These are phyloP conservation scores for Oscheius onirici DNA, from an alignment of 2,888 invertebrate species.

Conservation along the genomic window DNA sequence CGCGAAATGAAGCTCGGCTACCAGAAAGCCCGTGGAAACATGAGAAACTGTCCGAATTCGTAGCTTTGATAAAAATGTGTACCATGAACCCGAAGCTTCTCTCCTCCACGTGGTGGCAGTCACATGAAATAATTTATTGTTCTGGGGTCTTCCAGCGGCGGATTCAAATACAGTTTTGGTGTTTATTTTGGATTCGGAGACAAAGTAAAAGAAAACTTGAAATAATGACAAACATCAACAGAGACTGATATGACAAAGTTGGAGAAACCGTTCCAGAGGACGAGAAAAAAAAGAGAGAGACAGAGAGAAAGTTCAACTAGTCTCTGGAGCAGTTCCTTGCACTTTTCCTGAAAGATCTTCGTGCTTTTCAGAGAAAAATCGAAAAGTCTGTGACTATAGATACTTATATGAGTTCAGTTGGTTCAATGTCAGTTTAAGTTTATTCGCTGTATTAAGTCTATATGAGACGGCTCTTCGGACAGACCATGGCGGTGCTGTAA, in stretches of 20 bases:
- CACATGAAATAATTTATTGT: neutral
- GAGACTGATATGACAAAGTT: neutral
- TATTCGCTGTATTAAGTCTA: too few relatives aligned
- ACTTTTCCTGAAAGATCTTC: too few relatives aligned
- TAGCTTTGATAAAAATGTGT: neutral
- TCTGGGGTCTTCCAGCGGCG: too few relatives aligned
- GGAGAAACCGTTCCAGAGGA: neutral
- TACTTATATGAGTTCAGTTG: too few relatives aligned
- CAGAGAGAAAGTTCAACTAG: neutral
- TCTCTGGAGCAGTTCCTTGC: neutral
- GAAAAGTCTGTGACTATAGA: too few relatives aligned
- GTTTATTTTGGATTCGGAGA: neutral
- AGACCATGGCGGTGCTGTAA: too few relatives aligned
- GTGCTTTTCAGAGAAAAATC: too few relatives aligned
- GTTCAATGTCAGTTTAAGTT: too few relatives aligned
- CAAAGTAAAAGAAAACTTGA: neutral
- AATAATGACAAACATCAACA: neutral
- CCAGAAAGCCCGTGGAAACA: slow-evolving; percentile 11
- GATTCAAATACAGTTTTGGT: too few relatives aligned
- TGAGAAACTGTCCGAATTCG: neutral
- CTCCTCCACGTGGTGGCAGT: too few relatives aligned
- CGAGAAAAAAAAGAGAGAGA: neutral
- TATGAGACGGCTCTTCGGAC: too few relatives aligned
- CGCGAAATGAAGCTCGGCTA: slow-evolving; percentile 23
- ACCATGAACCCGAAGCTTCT: neutral